Percentiles rank a stretch among this genome's conserved stretches.
Evolutionary conservation across 2,888 invertebrate genomes (phyloP).

Genomic region (Sepiola atlantica): DNA sequence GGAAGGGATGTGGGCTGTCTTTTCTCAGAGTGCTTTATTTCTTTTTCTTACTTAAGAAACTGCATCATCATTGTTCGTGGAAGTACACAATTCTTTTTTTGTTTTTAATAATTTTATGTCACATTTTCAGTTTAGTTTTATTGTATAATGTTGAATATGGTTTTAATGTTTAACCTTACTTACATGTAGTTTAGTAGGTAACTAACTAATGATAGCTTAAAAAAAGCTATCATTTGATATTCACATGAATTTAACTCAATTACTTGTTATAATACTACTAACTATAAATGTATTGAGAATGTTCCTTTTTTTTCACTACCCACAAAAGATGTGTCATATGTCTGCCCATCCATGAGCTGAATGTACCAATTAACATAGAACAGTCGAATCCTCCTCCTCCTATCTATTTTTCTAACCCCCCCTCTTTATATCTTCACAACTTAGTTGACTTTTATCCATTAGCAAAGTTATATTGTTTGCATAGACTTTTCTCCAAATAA

Average conservation of each 20-base stretch:
- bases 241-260: background rate
- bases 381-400: background rate
- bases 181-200: background rate
- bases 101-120: background rate
- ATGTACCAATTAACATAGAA: conserved; percentile 10
- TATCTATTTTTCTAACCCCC: background rate
- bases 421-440: background rate
- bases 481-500: background rate
- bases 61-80: background rate
- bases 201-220: too few species aligned
- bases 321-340: background rate
- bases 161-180: background rate
- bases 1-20: background rate
- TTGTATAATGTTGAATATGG: background rate
- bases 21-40: background rate
- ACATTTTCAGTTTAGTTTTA: background rate
- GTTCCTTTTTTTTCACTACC: background rate
- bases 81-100: too few species aligned
- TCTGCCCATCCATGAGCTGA: conserved; percentile 8
- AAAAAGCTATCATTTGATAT: background rate
- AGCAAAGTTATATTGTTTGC: background rate
- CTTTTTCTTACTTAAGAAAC: background rate
- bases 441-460: background rate
- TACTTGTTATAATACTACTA: background rate
- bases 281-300: background rate